Conservation (phyloP, 2,797 vertebrate genomes). For the Danio jaintianensis region DNA sequence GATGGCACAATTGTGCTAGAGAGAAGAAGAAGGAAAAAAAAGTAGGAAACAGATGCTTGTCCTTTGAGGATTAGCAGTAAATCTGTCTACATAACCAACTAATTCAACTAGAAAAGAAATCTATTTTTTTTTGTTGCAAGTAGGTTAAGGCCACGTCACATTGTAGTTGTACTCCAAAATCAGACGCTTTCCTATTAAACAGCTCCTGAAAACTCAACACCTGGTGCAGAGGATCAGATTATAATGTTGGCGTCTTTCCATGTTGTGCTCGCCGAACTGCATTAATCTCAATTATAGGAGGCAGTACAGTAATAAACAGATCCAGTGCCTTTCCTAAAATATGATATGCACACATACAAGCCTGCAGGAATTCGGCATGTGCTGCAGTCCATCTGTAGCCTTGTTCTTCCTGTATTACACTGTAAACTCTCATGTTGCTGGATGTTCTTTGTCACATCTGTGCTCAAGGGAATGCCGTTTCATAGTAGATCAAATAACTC, state of each 20-base stretch:
- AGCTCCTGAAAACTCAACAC: neutral
- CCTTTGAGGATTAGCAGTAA: neutral
- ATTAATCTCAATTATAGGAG: conserved; percentile 27
- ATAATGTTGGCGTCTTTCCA: conserved; percentile 17
- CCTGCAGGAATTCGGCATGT: neutral
- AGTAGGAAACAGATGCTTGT: neutral
- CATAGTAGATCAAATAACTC: conserved; percentile 17
- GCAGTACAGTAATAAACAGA: neutral
- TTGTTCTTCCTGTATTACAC: neutral
- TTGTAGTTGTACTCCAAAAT: neutral
- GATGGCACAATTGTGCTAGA: conserved; percentile 26
- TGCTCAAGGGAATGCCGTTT: conserved; percentile 38
- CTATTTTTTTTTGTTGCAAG: conserved; percentile 24
- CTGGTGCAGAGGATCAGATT: neutral
- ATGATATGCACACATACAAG: conserved; percentile 1
- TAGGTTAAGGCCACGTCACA: conserved; percentile 20
- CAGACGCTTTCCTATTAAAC: neutral
- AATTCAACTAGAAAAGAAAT: conserved; percentile 22
- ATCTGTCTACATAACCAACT: conserved; percentile 24
- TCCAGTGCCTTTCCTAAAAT: neutral
- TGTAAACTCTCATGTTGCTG: neutral
- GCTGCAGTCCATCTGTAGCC: neutral
- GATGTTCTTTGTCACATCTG: conserved; percentile 31
- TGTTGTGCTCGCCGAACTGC: neutral
- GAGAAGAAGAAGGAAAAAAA: neutral